Evolutionary conservation across 2,113 vertebrate genomes (phyloP), one percentile per base, ranked within the genome.

Genomic region (Tautogolabrus adspersus): DNA sequence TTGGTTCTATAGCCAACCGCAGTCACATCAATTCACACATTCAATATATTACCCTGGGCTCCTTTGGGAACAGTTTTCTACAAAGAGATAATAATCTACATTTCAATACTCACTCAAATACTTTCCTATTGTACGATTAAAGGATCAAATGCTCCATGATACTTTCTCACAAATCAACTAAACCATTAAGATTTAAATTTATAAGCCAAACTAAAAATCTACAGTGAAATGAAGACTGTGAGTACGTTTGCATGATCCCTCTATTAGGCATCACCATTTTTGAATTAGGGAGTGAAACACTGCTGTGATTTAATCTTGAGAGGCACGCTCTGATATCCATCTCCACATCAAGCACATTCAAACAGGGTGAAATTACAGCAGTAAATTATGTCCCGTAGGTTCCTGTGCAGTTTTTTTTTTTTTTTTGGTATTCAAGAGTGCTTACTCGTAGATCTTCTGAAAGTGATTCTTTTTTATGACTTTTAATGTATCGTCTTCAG

Each of bases 301-400:
- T 49, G 63, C 80, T 60, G 56, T 55, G 79, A 81, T 82, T 83
- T 81, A 73, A 88, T 88, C 76, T 88, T 62, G 46, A 76, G 75
- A 84, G 80, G 47, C 64, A 61, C 26, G n/a, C 58, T 49, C 59
- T 67, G 81, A 87, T 81, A 88, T 84, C 80, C 74, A 88, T 88
- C 75, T 89, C 67, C 38, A 52, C 82, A 90, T 89, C 82, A 79
- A 88, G 84, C 72, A 72, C 75, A 83, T 86, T 90, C 67, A 85
- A 83, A 85, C 56, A 69, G 67, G 85, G 51, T 70, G 59, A 88
- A 87, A 87, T 86, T 75, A 83, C 34, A 72, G 71, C 62, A 54
- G 75, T 76, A 84, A 87, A 85, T 87, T 87, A 86, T 51, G 79
- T 80, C 67, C 70, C 10, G 13, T 75, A 66, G 72, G 75, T 85